Evolutionary conservation across 2,888 invertebrate species (phyloP).

Genomic region (Thereva unica): DNA sequence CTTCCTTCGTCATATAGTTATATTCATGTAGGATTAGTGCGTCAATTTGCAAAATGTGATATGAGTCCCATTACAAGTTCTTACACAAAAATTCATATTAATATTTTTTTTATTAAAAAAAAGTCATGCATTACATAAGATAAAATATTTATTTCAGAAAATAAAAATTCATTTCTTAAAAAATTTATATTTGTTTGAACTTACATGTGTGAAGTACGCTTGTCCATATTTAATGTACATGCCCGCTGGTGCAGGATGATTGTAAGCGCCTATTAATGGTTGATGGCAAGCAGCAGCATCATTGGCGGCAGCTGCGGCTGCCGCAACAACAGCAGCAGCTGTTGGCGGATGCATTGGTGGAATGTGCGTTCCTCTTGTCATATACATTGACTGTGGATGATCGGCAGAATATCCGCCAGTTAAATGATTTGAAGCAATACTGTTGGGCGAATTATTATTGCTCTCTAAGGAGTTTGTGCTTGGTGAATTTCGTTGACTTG

Average conservation of each 20-base stretch:
- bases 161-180: conserved; percentile 17
- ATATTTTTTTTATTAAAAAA: too few relatives aligned
- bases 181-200: conserved; percentile 36
- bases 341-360: conserved; percentile 51
- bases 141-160: too few relatives aligned
- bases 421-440: conserved; percentile 49
- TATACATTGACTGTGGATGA: conserved; percentile 50
- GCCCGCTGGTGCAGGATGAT: conserved; percentile 59
- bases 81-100: too few relatives aligned
- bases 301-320: conserved; percentile 53
- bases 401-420: conserved; percentile 42
- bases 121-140: too few relatives aligned
- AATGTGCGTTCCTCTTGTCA: conserved; percentile 55
- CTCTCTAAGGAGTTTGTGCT: conserved; percentile 57
- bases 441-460: conserved; percentile 58
- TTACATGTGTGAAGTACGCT: conserved; percentile 58
- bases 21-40: too few relatives aligned
- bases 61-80: too few relatives aligned
- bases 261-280: conserved; percentile 61
- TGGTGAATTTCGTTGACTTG: conserved; percentile 57
- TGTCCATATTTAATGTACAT: conserved; percentile 59
- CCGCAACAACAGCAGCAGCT: conserved; percentile 48
- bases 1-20: too few relatives aligned
- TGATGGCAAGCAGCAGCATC: conserved; percentile 53
- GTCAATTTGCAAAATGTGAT: too few relatives aligned